A percentile compares a stretch with the other conserved stretches of the same genome.
Conservation (phyloP, 2,888 invertebrate species). For the Drosophila anomalipes region DNA sequence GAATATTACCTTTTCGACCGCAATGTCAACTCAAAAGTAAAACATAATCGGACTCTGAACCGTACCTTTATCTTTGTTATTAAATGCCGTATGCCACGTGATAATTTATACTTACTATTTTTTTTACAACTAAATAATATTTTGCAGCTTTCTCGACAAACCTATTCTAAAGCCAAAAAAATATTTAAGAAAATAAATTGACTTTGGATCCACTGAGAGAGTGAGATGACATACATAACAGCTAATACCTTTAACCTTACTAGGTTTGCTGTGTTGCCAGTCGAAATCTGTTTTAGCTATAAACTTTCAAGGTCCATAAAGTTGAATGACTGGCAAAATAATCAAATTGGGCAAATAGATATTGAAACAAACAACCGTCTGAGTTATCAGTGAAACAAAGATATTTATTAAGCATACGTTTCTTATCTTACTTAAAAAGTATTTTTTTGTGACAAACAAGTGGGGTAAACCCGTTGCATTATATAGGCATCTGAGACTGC, state of each 20-base stretch:
- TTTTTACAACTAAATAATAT: not conserved
- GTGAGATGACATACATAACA: not conserved
- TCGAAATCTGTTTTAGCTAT: not conserved
- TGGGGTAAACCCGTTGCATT: not conserved
- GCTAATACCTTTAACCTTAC: not conserved
- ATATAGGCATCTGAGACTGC: not conserved
- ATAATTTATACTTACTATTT: not conserved
- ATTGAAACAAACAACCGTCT: not conserved
- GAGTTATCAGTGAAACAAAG: not conserved
- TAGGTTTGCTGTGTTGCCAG: not conserved
- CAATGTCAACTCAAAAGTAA: not conserved
- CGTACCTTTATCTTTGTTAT: not conserved
- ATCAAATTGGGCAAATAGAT: not conserved
- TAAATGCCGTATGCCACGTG: too few species aligned
- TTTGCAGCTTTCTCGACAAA: not conserved
- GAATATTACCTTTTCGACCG: not conserved
- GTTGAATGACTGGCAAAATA: not conserved
- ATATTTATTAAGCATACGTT: constrained; percentile 2
- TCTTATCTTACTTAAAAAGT: constrained; percentile 9
- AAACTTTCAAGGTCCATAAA: not conserved
- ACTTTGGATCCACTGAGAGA: too few species aligned
- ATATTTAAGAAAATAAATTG: not conserved
- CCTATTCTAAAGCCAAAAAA: not conserved
- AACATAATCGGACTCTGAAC: not conserved
- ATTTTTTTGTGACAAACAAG: constrained; percentile 1